Conservation (phyloP, 2,888 invertebrate species). For the Cryptus viduatorius region DNA sequence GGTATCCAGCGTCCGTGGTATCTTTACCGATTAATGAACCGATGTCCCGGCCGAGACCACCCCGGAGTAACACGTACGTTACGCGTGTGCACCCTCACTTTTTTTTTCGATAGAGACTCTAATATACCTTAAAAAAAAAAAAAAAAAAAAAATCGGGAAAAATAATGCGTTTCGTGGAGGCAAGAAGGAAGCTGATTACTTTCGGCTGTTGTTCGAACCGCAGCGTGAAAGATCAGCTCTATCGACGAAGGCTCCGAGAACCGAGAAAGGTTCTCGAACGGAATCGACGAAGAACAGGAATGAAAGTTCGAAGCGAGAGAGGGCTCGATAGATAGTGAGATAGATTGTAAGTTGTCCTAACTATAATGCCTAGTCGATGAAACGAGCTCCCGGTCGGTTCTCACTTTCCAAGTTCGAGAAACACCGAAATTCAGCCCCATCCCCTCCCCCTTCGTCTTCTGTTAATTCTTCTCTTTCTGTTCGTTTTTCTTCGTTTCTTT, state of each 20-base stretch:
- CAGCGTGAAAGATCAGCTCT: not conserved
- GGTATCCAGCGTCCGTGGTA: slow-evolving; percentile 73
- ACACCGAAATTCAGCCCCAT: slow-evolving; percentile 38
- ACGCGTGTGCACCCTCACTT: slow-evolving; percentile 72
- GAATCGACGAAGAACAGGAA: slow-evolving; percentile 32
- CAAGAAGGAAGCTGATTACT: slow-evolving; percentile 2
- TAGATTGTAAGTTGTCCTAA: slow-evolving; percentile 65
- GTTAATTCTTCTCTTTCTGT: slow-evolving; percentile 58
- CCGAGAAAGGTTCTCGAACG: not conserved
- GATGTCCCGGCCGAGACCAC: slow-evolving; percentile 83
- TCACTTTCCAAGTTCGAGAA: slow-evolving; percentile 32
- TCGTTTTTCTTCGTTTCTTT: slow-evolving; percentile 55
- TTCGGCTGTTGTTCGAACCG: slow-evolving; percentile 2
- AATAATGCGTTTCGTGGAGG: slow-evolving; percentile 36
- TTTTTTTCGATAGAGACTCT: slow-evolving; percentile 44
- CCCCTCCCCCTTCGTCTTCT: slow-evolving; percentile 49
- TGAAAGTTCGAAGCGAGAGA: slow-evolving; percentile 22
- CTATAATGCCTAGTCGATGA: slow-evolving; percentile 80
- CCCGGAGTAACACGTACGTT: slow-evolving; percentile 78
- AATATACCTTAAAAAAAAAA: slow-evolving; percentile 13
- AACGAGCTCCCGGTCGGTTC: slow-evolving; percentile 78
- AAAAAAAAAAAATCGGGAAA: slow-evolving; percentile 27
- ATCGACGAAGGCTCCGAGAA: not conserved
- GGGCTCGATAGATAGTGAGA: slow-evolving; percentile 67
- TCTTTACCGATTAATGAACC: slow-evolving; percentile 84